A percentile compares a stretch with the other conserved stretches of the same genome.
phyloP scores from a whole-genome alignment of 2,888 invertebrate genomes.

The Tholera decimalis region DNA sequence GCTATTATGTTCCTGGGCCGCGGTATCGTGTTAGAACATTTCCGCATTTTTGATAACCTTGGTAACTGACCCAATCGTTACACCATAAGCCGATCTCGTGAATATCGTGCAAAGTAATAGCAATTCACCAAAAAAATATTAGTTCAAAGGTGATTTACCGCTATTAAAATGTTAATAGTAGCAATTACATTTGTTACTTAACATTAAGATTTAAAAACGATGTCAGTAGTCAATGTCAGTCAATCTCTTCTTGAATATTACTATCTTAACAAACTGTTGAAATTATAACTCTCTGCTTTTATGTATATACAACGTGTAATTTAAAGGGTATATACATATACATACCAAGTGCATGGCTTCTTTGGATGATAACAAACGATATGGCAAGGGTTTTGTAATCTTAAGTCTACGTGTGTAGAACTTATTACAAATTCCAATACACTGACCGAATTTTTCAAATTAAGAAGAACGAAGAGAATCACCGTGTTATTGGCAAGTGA shows the following conservation, averaged over 20 bases:
- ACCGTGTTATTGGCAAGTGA: too few relatives aligned
- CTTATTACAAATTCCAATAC: too few relatives aligned
- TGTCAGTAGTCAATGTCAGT: constrained; percentile 49
- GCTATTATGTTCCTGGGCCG: too few relatives aligned
- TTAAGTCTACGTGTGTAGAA: too few relatives aligned
- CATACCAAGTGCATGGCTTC: too few relatives aligned
- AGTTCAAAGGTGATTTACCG: constrained; percentile 49
- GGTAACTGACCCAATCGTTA: constrained; percentile 20
- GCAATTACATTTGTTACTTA: constrained; percentile 47
- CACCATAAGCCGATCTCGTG: constrained; percentile 8
- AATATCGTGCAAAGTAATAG: constrained; percentile 48
- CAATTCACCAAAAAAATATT: constrained; percentile 37
- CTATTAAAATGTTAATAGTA: constrained; percentile 33
- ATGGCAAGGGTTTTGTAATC: too few relatives aligned
- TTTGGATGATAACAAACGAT: too few relatives aligned
- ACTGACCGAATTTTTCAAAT: too few relatives aligned
- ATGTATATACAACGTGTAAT: too few relatives aligned
- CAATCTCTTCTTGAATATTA: constrained; percentile 33
- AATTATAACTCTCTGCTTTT: constrained; percentile 9
- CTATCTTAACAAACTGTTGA: constrained; percentile 32
- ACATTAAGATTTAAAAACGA: constrained; percentile 19
- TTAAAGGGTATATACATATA: too few relatives aligned
- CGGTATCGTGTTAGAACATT: too few relatives aligned
- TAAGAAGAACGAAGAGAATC: too few relatives aligned
- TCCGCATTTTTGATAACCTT: constrained; percentile 11